Evolutionary conservation across 1,140 invertebrate species (phyloP).

Genomic region (Pseudomyrmex gracilis): DNA sequence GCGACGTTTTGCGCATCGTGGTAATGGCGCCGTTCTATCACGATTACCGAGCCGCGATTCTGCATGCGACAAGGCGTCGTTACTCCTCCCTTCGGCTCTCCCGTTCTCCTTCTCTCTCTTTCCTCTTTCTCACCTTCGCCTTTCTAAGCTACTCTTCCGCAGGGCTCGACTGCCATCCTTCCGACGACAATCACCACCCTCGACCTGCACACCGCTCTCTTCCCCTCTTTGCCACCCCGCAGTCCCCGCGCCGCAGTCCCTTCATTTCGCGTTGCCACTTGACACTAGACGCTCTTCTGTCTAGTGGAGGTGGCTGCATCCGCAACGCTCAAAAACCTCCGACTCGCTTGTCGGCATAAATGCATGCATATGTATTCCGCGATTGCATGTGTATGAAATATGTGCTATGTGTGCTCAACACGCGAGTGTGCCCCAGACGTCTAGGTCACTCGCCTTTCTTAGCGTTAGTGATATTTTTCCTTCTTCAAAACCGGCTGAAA

Average conservation of each 20-base stretch:
- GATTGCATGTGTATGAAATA: constrained; percentile 7
- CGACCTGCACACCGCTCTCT: constrained; percentile 7
- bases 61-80: constrained; percentile 73
- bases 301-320: constrained; percentile 68
- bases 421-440: constrained; percentile 29
- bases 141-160: constrained; percentile 38
- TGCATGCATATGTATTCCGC: constrained; percentile 30
- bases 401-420: constrained; percentile 18
- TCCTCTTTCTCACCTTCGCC: constrained; percentile 52
- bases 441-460: constrained; percentile 15
- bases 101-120: constrained; percentile 13
- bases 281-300: constrained; percentile 76
- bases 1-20: constrained; percentile 47
- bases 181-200: constrained; percentile 47
- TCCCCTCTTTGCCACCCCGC: not conserved
- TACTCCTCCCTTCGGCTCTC: constrained; percentile 46
- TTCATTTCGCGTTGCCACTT: constrained; percentile 67
- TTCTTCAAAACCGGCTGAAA: not conserved
- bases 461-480: constrained; percentile 7
- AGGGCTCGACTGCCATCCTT: constrained; percentile 30
- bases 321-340: constrained; percentile 65
- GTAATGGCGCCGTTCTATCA: constrained; percentile 73
- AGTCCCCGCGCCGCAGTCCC: constrained; percentile 18
- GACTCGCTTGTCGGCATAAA: constrained; percentile 43
- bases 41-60: constrained; percentile 69